A percentile compares a stretch with the other conserved stretches of the same genome.
phyloP scores from a whole-genome alignment of 2,888 invertebrate species.

The Philereme transversata region DNA sequence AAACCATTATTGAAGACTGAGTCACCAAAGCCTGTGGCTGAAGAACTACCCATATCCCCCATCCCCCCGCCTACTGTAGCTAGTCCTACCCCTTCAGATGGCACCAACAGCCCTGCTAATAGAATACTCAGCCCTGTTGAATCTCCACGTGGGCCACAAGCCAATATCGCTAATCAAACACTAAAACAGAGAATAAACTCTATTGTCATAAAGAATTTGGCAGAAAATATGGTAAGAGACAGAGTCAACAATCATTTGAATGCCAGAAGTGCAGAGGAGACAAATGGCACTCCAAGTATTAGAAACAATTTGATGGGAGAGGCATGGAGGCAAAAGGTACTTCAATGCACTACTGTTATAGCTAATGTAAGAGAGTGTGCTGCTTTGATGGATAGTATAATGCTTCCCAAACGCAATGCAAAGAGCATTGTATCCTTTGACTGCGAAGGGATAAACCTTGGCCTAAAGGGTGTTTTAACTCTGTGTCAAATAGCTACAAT shows the following conservation, averaged over 20 bases:
- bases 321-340: slow-evolving; percentile 91
- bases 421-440: slow-evolving; percentile 92
- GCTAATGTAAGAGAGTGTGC: slow-evolving; percentile 91
- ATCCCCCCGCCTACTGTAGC: slow-evolving; percentile 60
- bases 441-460: slow-evolving; percentile 96
- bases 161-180: slow-evolving; percentile 87
- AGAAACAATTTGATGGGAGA: slow-evolving; percentile 85
- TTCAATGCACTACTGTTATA: slow-evolving; percentile 92
- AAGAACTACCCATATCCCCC: slow-evolving; percentile 67
- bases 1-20: slow-evolving; percentile 73
- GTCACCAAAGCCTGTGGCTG: slow-evolving; percentile 75
- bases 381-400: slow-evolving; percentile 89
- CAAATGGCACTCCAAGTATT: slow-evolving; percentile 70
- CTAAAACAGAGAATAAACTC: slow-evolving; percentile 95
- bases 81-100: slow-evolving; percentile 78
- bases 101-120: slow-evolving; percentile 71
- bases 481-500: slow-evolving; percentile 93
- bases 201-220: slow-evolving; percentile 93
- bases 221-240: slow-evolving; percentile 89
- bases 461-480: slow-evolving; percentile 94
- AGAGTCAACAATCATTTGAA: slow-evolving; percentile 78
- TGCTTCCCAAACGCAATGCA: slow-evolving; percentile 81
- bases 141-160: slow-evolving; percentile 77
- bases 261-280: slow-evolving; percentile 71
- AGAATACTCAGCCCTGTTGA: slow-evolving; percentile 81